Evolutionary conservation across 2,888 invertebrate genomes (phyloP).

Genomic region (Escarpia spicata): DNA sequence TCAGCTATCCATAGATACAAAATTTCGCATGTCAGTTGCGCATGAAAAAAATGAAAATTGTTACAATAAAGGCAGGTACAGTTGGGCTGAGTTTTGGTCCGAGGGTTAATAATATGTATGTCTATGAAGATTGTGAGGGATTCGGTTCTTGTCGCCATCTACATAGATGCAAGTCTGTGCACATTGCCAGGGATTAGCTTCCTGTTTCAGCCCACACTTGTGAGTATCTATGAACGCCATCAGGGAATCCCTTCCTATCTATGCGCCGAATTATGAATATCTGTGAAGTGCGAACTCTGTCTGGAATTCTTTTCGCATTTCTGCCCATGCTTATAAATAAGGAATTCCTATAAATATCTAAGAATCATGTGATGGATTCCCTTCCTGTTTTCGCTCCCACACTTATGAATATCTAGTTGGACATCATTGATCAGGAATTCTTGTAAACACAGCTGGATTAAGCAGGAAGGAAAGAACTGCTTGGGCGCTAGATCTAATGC

Average conservation of each 20-base stretch:
- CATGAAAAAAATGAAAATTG: too few relatives aligned
- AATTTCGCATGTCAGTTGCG: too few relatives aligned
- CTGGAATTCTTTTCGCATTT: neutral
- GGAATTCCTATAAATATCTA: neutral
- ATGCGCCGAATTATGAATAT: too few relatives aligned
- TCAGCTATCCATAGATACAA: too few relatives aligned
- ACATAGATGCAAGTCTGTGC: too few relatives aligned
- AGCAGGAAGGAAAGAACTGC: neutral
- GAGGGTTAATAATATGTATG: too few relatives aligned
- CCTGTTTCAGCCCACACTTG: neutral
- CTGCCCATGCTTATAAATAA: neutral
- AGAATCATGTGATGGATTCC: neutral
- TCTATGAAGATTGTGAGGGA: too few relatives aligned
- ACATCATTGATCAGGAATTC: neutral
- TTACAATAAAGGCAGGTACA: too few relatives aligned
- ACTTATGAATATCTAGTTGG: neutral
- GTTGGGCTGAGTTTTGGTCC: too few relatives aligned
- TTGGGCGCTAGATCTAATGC: neutral
- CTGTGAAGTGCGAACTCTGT: neutral
- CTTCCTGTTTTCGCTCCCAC: neutral
- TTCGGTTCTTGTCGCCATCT: too few relatives aligned
- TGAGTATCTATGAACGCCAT: neutral
- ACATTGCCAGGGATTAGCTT: neutral
- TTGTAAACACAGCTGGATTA: neutral
- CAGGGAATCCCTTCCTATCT: neutral